Conservation (phyloP, 2,888 invertebrate species). For the Zygothrica quintamaculata region DNA sequence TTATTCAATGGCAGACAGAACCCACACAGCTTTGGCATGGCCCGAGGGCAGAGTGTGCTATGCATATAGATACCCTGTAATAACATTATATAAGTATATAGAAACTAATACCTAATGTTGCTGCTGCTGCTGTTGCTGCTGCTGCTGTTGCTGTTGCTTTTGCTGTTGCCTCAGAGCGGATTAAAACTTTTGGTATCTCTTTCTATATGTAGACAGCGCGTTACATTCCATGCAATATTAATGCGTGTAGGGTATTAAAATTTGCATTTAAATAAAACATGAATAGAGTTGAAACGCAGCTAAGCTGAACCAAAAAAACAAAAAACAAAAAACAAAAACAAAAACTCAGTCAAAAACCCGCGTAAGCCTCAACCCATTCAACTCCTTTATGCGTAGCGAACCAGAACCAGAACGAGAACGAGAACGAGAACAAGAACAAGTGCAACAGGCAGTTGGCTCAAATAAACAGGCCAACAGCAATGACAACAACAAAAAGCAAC, state of each 20-base stretch:
- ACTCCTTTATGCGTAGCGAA: slow-evolving; percentile 35
- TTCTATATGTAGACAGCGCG: neutral
- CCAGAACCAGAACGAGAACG: slow-evolving; percentile 39
- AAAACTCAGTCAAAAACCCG: slow-evolving; percentile 25
- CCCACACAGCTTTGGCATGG: no score
- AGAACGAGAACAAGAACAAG: slow-evolving; percentile 49
- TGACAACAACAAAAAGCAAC: slow-evolving; percentile 16
- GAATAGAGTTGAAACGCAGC: slow-evolving; percentile 30
- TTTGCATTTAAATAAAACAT: slow-evolving; percentile 52
- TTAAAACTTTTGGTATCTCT: no score
- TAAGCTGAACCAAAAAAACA: slow-evolving; percentile 44
- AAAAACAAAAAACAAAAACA: no score
- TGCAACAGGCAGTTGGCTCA: slow-evolving; percentile 55
- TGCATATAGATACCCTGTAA: no score
- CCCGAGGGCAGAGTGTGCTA: no score
- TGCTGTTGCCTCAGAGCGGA: no score
- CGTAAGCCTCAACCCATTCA: slow-evolving; percentile 15
- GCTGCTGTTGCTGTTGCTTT: no score
- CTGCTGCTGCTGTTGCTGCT: no score
- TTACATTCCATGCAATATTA: no score
- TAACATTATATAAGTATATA: no score
- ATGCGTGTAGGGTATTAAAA: slow-evolving; percentile 15
- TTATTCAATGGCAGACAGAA: no score
- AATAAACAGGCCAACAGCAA: slow-evolving; percentile 54
- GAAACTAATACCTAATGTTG: no score